Evolutionary conservation across 2,113 vertebrate genomes (phyloP).

Genomic region (Brachyhypopomus gauderio): DNA sequence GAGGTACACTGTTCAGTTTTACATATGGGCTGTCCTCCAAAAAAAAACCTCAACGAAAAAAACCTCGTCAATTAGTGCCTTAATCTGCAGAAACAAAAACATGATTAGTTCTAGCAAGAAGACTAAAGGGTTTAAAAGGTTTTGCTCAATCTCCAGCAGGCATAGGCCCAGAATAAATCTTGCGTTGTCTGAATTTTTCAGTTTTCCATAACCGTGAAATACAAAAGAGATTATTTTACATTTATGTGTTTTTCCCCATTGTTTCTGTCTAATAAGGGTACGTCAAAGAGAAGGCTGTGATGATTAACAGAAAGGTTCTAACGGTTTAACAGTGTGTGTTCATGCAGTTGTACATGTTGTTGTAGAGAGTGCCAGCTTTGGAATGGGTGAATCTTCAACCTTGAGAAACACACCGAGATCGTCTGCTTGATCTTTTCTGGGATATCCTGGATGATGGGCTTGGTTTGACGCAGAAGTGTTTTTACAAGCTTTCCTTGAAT

Average conservation of each 20-base stretch:
- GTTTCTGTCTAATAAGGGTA: conserved; percentile 63
- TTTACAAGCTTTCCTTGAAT: conserved; percentile 33
- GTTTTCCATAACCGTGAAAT: conserved; percentile 52
- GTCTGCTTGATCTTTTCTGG: background rate
- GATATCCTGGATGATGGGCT: background rate
- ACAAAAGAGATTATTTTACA: conserved; percentile 54
- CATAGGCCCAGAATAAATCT: conserved; percentile 62
- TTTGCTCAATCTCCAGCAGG: conserved; percentile 71
- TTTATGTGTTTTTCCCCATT: conserved; percentile 40
- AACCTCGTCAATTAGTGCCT: conserved; percentile 78
- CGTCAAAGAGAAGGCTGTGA: conserved; percentile 61
- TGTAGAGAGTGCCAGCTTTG: conserved; percentile 15
- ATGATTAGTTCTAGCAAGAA: conserved; percentile 80
- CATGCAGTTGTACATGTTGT: conserved; percentile 41
- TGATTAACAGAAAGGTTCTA: conserved; percentile 57
- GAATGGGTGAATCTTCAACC: background rate
- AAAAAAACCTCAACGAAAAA: conserved; percentile 69
- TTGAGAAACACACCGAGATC: background rate
- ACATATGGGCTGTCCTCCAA: conserved; percentile 80
- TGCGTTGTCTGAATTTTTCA: conserved; percentile 67
- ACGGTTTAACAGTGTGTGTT: conserved; percentile 57
- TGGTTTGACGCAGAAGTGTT: conserved; percentile 12
- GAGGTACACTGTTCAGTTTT: conserved; percentile 77
- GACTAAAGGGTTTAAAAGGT: conserved; percentile 80
- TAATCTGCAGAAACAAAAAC: conserved; percentile 82